Conservation (phyloP, 2,113 vertebrate species). For the Heterochromis multidens region DNA sequence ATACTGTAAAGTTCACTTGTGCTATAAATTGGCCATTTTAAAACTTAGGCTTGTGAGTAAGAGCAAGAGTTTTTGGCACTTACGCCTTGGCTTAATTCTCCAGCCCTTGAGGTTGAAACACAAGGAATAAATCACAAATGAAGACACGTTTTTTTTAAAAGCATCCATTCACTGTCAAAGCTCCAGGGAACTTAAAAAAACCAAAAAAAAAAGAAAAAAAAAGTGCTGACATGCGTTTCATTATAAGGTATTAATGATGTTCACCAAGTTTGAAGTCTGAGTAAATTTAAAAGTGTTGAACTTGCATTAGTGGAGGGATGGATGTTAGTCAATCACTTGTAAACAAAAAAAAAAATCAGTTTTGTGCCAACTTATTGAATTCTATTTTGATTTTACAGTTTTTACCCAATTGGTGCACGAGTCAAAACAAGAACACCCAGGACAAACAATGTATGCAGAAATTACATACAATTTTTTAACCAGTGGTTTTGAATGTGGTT, state of each 20-base stretch:
- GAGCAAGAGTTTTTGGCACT: neutral
- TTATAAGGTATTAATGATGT: too few relatives aligned
- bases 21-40: neutral
- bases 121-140: neutral
- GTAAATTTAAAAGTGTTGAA: too few relatives aligned
- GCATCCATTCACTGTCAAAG: neutral
- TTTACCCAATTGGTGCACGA: neutral
- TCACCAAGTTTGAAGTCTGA: too few relatives aligned
- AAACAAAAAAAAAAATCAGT: too few relatives aligned
- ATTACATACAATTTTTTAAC: too few relatives aligned
- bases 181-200: too few relatives aligned
- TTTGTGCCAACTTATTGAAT: too few relatives aligned
- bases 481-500: rapidly evolving
- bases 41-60: neutral
- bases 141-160: neutral
- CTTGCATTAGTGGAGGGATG: too few relatives aligned
- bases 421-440: neutral
- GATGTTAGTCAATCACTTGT: too few relatives aligned
- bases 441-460: rapidly evolving
- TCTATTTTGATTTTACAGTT: neutral
- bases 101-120: neutral
- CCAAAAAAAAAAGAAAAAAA: too few relatives aligned
- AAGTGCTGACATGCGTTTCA: too few relatives aligned
- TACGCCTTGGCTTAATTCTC: too few relatives aligned
- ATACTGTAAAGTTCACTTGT: neutral